These are phyloP conservation scores for Onychomys torridus DNA, from an alignment of 2,797 vertebrate genomes.

Conservation along the genomic window DNA sequence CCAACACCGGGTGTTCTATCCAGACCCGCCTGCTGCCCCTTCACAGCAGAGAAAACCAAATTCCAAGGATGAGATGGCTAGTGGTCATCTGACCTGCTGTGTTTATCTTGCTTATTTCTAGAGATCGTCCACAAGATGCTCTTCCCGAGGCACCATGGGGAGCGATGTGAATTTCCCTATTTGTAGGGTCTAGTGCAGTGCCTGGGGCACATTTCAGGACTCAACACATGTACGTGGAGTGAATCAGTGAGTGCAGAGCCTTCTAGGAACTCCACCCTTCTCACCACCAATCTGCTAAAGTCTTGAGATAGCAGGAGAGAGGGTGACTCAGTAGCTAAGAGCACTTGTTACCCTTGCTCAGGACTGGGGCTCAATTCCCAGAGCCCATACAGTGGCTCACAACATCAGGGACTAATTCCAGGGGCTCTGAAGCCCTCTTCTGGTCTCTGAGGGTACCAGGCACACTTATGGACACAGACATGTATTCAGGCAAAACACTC, in stretches of 20 bases:
- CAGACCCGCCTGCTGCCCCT: not conserved
- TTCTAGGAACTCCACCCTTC: not conserved
- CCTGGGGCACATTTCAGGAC: not conserved
- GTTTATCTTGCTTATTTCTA: not conserved
- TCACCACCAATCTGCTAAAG: not conserved
- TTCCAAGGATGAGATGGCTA: not conserved
- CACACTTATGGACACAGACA: not conserved
- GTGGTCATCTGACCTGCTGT: not conserved
- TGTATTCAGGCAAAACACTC: not conserved
- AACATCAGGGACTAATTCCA: not conserved
- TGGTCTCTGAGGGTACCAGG: not conserved
- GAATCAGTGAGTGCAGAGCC: not conserved
- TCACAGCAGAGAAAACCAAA: not conserved
- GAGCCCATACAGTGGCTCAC: not conserved
- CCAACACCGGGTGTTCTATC: not conserved
- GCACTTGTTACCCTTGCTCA: not conserved
- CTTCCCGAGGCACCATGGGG: not conserved
- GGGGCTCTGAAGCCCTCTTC: not conserved
- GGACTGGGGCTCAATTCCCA: not conserved
- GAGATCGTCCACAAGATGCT: not conserved
- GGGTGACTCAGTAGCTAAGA: not conserved
- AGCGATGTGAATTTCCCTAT: not conserved
- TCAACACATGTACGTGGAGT: not conserved
- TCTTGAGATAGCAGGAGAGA: too few species aligned
- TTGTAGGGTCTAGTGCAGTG: not conserved